Percentiles rank a stretch among this genome's conserved stretches.
Evolutionary conservation across 2,888 invertebrate genomes (phyloP).

Genomic region (Yponomeuta evonymella): DNA sequence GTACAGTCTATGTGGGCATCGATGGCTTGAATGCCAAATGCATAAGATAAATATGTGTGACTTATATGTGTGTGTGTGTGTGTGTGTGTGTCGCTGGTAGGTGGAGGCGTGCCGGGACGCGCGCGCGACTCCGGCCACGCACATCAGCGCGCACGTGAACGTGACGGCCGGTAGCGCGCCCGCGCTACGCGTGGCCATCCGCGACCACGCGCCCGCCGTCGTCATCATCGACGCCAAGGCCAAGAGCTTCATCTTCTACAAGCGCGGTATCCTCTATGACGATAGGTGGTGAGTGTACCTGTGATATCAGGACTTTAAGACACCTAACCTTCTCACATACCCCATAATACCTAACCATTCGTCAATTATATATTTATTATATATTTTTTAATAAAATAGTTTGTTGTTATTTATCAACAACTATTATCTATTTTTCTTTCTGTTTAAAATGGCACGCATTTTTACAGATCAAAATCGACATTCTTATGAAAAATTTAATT

Average conservation of each 20-base stretch:
- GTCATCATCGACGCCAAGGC: constrained; percentile 47
- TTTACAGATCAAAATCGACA: too few relatives aligned
- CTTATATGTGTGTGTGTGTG: neutral
- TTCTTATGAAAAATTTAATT: too few relatives aligned
- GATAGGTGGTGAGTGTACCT: constrained; percentile 43
- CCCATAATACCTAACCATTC: too few relatives aligned
- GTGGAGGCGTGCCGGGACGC: constrained; percentile 40
- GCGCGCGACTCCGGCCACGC: constrained; percentile 44
- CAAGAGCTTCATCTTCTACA: constrained; percentile 43
- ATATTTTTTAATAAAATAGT: too few relatives aligned
- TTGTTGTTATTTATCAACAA: too few relatives aligned
- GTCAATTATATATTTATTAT: too few relatives aligned
- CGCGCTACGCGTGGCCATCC: constrained; percentile 59
- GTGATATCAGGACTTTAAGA: too few relatives aligned
- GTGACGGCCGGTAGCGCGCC: constrained; percentile 48
- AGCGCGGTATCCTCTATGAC: constrained; percentile 48
- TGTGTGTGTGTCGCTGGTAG: constrained; percentile 24
- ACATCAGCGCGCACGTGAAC: constrained; percentile 54
- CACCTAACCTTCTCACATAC: too few relatives aligned
- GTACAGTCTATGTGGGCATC: constrained; percentile 26
- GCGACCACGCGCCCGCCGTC: constrained; percentile 51
- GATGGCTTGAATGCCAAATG: neutral
- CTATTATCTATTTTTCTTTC: too few relatives aligned
- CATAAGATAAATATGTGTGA: too few relatives aligned
- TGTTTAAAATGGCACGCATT: too few relatives aligned